These are phyloP conservation scores for Drosophila neoperkinsi DNA, from an alignment of 2,888 invertebrate species.

Conservation along the genomic window DNA sequence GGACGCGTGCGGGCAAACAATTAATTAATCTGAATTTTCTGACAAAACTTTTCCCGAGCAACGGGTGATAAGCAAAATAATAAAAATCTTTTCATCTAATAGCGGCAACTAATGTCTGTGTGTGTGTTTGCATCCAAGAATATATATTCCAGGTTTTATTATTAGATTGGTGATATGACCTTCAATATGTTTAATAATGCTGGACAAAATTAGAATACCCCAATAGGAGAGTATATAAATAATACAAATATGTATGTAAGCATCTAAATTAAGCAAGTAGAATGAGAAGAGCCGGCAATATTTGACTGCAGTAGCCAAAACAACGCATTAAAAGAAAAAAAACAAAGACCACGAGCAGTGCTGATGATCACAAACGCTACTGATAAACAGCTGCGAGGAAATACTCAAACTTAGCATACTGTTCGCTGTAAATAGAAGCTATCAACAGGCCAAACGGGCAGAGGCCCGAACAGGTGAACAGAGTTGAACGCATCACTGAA, in stretches of 20 bases:
- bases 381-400: slow-evolving; percentile 35
- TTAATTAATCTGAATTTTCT: neutral
- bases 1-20: neutral
- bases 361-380: slow-evolving; percentile 1
- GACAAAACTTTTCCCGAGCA: neutral
- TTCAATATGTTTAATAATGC: neutral
- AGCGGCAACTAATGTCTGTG: neutral
- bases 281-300: slow-evolving; percentile 11
- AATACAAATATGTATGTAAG: neutral
- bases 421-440: slow-evolving; percentile 56
- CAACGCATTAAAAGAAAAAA: neutral
- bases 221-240: neutral
- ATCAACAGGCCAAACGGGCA: neutral
- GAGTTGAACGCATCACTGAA: slow-evolving; percentile 10
- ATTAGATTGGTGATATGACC: neutral
- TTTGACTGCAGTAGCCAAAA: slow-evolving; percentile 15
- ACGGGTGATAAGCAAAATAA: neutral
- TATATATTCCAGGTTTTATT: neutral
- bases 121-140: neutral
- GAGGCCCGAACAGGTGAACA: slow-evolving; percentile 38
- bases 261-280: neutral
- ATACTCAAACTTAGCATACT: neutral
- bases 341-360: no score
- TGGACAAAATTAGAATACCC: neutral
- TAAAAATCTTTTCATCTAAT: neutral